Percentiles rank a stretch among this genome's conserved stretches.
Conservation (phyloP, 2,113 vertebrate species). For the Crotalus helleri region DNA sequence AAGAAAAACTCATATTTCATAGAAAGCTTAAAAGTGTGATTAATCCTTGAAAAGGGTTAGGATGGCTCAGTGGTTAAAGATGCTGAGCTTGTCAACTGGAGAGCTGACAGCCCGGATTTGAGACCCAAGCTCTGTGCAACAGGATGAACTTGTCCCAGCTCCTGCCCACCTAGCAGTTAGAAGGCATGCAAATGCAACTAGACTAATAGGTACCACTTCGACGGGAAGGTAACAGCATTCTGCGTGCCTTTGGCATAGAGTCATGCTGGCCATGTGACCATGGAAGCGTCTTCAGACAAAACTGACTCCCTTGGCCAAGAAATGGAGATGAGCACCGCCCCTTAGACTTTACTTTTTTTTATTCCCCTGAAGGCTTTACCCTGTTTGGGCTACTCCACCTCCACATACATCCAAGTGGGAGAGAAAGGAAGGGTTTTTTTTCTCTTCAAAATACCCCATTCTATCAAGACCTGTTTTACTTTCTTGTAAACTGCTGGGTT, state of each 20-base stretch:
- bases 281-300: background rate
- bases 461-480: background rate
- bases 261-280: background rate
- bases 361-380: conserved; percentile 42
- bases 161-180: background rate
- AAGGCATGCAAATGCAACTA: background rate
- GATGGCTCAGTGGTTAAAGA: background rate
- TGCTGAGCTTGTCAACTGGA: background rate
- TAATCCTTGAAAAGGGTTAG: conserved; percentile 52
- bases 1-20: conserved; percentile 27
- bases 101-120: background rate
- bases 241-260: background rate
- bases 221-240: background rate
- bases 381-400: conserved; percentile 39
- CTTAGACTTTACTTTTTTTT: background rate
- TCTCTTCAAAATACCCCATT: background rate
- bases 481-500: accelerated
- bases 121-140: background rate
- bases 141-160: background rate
- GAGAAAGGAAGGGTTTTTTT: background rate
- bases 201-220: background rate
- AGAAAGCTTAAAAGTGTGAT: conserved; percentile 56
- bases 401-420: conserved; percentile 28
- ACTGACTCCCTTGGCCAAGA: background rate
- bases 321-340: background rate